These are phyloP conservation scores for Furnarius figulus DNA, from an alignment of 2,113 vertebrate genomes.

Conservation along the genomic window DNA sequence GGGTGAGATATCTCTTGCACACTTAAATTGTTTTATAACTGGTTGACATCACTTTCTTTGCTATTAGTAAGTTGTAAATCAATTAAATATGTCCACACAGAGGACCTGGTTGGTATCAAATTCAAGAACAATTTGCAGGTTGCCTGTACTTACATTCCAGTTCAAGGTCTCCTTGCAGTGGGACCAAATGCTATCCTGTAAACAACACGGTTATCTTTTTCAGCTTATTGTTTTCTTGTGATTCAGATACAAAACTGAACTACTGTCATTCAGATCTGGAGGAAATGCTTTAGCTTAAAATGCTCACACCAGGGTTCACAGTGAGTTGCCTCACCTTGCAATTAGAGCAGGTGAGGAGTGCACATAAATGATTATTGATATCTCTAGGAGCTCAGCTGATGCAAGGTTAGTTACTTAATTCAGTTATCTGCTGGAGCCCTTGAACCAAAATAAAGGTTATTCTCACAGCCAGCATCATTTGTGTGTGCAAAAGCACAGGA, in stretches of 20 bases:
- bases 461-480: not conserved
- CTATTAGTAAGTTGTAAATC: not conserved
- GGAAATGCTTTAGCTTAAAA: constrained; percentile 3
- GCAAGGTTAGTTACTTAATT: constrained; percentile 22
- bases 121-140: not conserved
- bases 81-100: not conserved
- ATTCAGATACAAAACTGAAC: not conserved
- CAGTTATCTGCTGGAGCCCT: not conserved
- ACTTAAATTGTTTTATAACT: not conserved
- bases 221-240: not conserved
- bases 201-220: not conserved
- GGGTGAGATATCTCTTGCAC: not conserved
- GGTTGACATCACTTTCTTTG: constrained; percentile 9
- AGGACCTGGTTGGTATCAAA: not conserved
- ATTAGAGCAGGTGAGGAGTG: constrained; percentile 8
- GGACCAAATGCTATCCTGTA: not conserved
- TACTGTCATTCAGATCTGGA: not conserved
- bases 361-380: not conserved
- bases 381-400: not conserved
- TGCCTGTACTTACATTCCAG: not conserved
- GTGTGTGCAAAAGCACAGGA: not conserved
- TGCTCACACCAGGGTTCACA: not conserved
- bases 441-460: constrained; percentile 37
- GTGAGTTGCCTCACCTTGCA: not conserved
- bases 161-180: not conserved